Evolutionary conservation across 2,888 invertebrate species (phyloP), one percentile per base, ranked within the genome.

Genomic region (Labia minor): DNA sequence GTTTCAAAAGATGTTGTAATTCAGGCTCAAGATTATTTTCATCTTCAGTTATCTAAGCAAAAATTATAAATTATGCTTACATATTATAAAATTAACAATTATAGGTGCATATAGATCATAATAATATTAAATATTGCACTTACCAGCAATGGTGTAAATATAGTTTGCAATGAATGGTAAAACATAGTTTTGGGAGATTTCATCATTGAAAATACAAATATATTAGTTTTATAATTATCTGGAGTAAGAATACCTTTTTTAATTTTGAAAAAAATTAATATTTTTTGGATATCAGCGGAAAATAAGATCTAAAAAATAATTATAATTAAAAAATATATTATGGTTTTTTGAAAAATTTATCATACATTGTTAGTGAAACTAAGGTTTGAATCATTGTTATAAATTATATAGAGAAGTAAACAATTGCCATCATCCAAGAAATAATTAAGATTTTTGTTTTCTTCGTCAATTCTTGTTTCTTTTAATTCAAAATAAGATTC

Each of bases 201-300:
- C 61, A 80, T 74, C 75, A 86, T 78, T 0, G 85, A 83, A 1
- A 84, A 82, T 4, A 86, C 81, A 72, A 83, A 81, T 61, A 87
- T 77, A 69, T 80, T 79, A 19, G 77, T 77, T 69, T 82, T 78
- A 65, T 85, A 76, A 74, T 86, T 86, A 62, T 84, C 82, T 10
- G 81, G 80, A 11, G 83, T 83, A 63, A 86, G 79, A 10, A 80
- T 77, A 18, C 79, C 79, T n/a, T 84, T 82, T 67, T 77, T 77
- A 6, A 78, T 78, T 78, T 88, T 88, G 74, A 83, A 85, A 76
- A 87, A 87, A 1, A 86, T 80, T 1, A 85, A 67, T 11, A 77
- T 74, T 68, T 77, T 75, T 37, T 78, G 76, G 37, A 77, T 75
- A 33, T 73, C 74, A 62, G 77, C 75, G 65, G 74, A 73, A 49